phyloP scores from a whole-genome alignment of 1,140 invertebrate genomes.

The Pseudomyrmex concolor region DNA sequence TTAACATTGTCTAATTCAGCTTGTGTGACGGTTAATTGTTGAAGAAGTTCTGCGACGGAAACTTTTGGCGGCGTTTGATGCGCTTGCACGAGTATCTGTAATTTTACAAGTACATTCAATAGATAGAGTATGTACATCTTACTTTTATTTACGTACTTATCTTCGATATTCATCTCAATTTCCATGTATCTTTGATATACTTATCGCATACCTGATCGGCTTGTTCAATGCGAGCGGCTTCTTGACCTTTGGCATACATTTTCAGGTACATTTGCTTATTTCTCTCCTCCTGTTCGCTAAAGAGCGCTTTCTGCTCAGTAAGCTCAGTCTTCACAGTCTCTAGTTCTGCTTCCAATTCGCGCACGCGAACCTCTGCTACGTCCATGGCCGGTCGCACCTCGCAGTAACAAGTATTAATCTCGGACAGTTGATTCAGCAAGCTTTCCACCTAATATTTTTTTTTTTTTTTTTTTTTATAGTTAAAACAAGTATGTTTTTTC shows the following conservation, averaged over 20 bases:
- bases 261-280: slow-evolving; percentile 92
- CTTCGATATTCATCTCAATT: not conserved
- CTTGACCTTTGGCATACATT: slow-evolving; percentile 93
- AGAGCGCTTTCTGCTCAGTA: slow-evolving; percentile 79
- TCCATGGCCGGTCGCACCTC: slow-evolving; percentile 85
- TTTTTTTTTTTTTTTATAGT: not conserved
- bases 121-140: slow-evolving; percentile 8
- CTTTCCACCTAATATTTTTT: slow-evolving; percentile 85
- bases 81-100: slow-evolving; percentile 87
- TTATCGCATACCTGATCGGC: slow-evolving; percentile 85
- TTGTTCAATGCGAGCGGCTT: slow-evolving; percentile 90
- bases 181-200: slow-evolving; percentile 17
- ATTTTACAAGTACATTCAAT: slow-evolving; percentile 56
- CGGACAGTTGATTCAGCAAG: slow-evolving; percentile 91
- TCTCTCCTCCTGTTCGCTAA: slow-evolving; percentile 89
- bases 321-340: slow-evolving; percentile 89
- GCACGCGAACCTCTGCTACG: slow-evolving; percentile 88
- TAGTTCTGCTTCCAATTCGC: slow-evolving; percentile 88
- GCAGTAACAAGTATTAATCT: slow-evolving; percentile 91
- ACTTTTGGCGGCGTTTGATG: slow-evolving; percentile 87
- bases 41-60: slow-evolving; percentile 91
- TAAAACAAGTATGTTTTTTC: too few relatives aligned
- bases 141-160: not conserved
- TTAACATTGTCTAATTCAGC: slow-evolving; percentile 93
- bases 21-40: slow-evolving; percentile 92